phyloP scores from a whole-genome alignment of 2,888 invertebrate species.

The Drosophila paramelanica region DNA sequence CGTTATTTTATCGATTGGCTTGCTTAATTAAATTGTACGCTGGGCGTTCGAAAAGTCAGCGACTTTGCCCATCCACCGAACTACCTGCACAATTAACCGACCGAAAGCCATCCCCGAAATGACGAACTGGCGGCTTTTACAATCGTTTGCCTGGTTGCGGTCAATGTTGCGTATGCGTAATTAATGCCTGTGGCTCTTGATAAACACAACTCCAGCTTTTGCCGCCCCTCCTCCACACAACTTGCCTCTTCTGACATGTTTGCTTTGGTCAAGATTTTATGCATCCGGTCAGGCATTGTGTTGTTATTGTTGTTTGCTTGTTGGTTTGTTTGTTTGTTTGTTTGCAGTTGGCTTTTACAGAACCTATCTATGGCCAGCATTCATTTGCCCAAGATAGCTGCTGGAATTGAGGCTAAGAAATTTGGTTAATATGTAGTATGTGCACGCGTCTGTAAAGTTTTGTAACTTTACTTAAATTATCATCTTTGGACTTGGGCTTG shows the following conservation, averaged over 20 bases:
- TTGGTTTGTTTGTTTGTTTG: constrained; percentile 31
- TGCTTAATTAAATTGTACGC: constrained; percentile 56
- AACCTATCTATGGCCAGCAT: constrained; percentile 32
- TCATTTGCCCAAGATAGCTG: constrained; percentile 23
- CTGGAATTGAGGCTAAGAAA: constrained; percentile 12
- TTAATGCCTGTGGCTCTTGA: constrained; percentile 70
- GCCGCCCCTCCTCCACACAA: constrained; percentile 1
- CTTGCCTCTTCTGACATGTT: constrained; percentile 23
- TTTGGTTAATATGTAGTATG: constrained; percentile 36
- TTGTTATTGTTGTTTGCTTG: constrained; percentile 48
- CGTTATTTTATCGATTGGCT: constrained; percentile 47
- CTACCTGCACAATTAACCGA: constrained; percentile 57
- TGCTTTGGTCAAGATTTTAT: constrained; percentile 60
- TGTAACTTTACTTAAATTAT: constrained; percentile 69
- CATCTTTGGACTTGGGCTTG: constrained; percentile 27
- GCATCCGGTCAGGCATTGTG: constrained; percentile 57
- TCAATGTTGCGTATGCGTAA: constrained; percentile 73
- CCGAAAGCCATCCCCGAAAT: constrained; percentile 15
- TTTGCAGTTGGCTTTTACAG: constrained; percentile 37
- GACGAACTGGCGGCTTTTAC: constrained; percentile 22
- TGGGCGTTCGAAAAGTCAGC: constrained; percentile 72
- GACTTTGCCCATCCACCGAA: constrained; percentile 29
- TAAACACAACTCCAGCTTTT: constrained; percentile 54
- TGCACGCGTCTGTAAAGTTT: constrained; percentile 54
- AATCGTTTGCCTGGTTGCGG: constrained; percentile 49